Base-by-base conservation (phyloP, 1,140 invertebrate genomes). In the Patella vulgata region DNA sequence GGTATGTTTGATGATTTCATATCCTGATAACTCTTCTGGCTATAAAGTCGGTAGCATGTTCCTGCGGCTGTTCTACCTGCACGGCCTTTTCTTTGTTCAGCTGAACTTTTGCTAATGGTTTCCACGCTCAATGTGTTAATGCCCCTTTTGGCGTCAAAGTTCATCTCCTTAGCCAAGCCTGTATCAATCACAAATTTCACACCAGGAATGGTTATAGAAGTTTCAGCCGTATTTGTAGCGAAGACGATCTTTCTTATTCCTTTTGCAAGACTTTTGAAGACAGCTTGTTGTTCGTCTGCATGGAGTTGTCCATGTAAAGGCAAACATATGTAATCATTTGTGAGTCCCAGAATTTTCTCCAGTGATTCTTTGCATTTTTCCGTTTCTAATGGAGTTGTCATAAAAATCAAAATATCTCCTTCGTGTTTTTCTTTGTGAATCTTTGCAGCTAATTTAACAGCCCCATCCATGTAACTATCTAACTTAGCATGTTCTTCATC, bases 261-360 rank as follows among this genome's bases (percentile, higher is more conserved):
- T 40, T 14, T 28, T 23, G 65, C 59, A 5, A 54, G 36, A 31
- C 44, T 43, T 21, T 73, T 52, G 57, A 82, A 80, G 0, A 81
- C 77, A 14, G 68, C 42, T 77, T 98, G 95, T 77, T 99, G 97
- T 43, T 97, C 87, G 83, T 96, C 95, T 0, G 96, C 94, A 2
- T 97, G 96, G 39, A 99, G 83, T 1, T 95, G 97, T 0, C 96
- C 98, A 85, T 99, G 99, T 2, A 99, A 81, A 1, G 95, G 96
- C 84, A 79, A 63, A 59, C 73, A 75, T 25, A 59, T 30, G 25
- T 60, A 63, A 23, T 60, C 59, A 0, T 33, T 51, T 25, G 50
- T 23, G 1, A 47, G 23, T 19, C 17, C 46, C n/a, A 66, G 23
- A 9, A 30, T 48, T 42, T 58, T 23, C 19, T 62, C 40, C 12